phyloP scores from a whole-genome alignment of 2,113 vertebrate species.

The Camelus dromedarius region DNA sequence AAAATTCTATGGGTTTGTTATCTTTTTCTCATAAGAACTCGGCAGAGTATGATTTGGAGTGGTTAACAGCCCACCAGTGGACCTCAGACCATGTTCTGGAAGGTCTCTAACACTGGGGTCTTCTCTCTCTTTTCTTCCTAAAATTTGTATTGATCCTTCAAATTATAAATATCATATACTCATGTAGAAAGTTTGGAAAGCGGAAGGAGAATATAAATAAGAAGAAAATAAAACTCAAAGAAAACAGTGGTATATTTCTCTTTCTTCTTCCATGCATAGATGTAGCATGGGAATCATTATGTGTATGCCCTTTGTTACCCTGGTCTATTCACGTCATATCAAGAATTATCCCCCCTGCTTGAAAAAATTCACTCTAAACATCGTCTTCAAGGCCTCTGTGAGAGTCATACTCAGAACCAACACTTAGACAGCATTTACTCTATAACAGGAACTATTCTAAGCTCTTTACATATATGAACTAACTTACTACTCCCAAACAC shows the following conservation, averaged over 20 bases:
- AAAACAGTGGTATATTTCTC: background rate
- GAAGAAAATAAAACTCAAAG: conserved; percentile 24
- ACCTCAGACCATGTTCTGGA: background rate
- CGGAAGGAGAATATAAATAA: background rate
- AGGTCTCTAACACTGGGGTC: background rate
- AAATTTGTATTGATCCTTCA: background rate
- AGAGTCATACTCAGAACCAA: conserved; percentile 14
- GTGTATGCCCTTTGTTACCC: background rate
- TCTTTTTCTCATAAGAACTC: conserved; percentile 10
- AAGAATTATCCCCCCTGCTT: background rate
- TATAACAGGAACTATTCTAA: background rate
- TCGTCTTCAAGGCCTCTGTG: background rate
- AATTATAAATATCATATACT: background rate
- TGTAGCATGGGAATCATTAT: background rate
- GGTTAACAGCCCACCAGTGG: background rate
- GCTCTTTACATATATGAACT: background rate
- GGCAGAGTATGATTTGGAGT: background rate
- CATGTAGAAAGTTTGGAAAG: background rate
- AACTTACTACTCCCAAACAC: background rate
- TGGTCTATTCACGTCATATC: background rate
- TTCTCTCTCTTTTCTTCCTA: background rate
- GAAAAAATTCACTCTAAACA: background rate
- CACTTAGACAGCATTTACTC: background rate
- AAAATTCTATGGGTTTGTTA: conserved; percentile 22
- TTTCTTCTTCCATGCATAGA: background rate